A percentile compares a stretch with the other conserved stretches of the same genome.
Evolutionary conservation across 2,113 vertebrate genomes (phyloP).

Genomic region (Blennius ocellaris): DNA sequence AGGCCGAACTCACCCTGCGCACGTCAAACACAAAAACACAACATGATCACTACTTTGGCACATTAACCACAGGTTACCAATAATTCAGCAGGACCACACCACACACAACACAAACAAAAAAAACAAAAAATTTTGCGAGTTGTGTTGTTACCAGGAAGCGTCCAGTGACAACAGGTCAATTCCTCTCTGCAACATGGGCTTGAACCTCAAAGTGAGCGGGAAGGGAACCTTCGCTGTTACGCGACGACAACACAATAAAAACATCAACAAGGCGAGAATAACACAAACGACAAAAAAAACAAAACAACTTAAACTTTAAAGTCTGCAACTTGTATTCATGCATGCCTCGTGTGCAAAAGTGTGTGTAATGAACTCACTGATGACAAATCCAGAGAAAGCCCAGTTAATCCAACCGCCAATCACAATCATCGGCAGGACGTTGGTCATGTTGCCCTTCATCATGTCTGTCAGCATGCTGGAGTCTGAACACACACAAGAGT

Average conservation of each 20-base stretch:
- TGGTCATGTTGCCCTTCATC: slow-evolving; percentile 90
- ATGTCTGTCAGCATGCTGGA: slow-evolving; percentile 88
- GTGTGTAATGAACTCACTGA: slow-evolving; percentile 82
- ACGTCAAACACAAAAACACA: not conserved
- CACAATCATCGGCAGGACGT: slow-evolving; percentile 88
- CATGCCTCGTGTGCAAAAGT: not conserved
- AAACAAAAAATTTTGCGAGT: not conserved
- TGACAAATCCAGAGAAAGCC: slow-evolving; percentile 90
- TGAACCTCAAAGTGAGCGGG: slow-evolving; percentile 86
- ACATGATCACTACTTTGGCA: no score
- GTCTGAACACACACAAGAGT: slow-evolving; percentile 68
- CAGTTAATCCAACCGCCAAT: slow-evolving; percentile 91
- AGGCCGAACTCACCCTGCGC: slow-evolving; percentile 87
- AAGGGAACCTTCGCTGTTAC: slow-evolving; percentile 85
- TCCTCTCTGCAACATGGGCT: slow-evolving; percentile 89
- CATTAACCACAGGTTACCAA: no score
- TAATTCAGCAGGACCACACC: no score
- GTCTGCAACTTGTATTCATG: no score
- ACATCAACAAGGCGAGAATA: not conserved
- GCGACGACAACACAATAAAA: not conserved
- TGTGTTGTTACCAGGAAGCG: slow-evolving; percentile 83
- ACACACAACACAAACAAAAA: no score
- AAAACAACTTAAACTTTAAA: not conserved
- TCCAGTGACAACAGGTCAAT: slow-evolving; percentile 87
- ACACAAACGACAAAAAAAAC: not conserved